A percentile compares a stretch with the other conserved stretches of the same genome.
Conservation (phyloP, 2,888 invertebrate genomes). For the Nebria brevicollis region DNA sequence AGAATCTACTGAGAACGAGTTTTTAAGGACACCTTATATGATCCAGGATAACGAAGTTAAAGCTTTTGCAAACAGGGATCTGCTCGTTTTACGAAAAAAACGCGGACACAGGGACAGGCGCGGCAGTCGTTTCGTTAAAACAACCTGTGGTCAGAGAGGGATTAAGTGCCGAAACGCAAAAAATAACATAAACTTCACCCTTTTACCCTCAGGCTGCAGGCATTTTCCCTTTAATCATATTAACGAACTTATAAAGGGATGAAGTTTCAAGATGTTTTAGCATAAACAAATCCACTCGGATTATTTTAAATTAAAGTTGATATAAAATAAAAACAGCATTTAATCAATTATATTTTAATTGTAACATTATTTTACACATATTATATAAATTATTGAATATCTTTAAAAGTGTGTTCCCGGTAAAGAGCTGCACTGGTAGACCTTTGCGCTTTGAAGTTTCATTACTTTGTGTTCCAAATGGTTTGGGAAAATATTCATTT, state of each 20-base stretch:
- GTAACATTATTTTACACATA: too few species aligned
- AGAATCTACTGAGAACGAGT: conserved; percentile 41
- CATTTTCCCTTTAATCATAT: background rate
- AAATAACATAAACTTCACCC: background rate
- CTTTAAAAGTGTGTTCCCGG: too few species aligned
- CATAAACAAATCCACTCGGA: background rate
- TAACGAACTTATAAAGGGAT: background rate
- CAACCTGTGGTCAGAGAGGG: conserved; percentile 9
- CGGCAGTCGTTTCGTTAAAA: conserved; percentile 6
- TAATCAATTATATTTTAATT: too few species aligned
- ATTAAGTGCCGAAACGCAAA: conserved; percentile 2
- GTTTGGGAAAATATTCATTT: too few species aligned
- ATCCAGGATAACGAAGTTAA: conserved; percentile 46
- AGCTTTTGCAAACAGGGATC: conserved; percentile 33
- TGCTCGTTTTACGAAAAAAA: conserved; percentile 33
- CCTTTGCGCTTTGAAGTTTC: too few species aligned
- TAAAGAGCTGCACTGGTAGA: too few species aligned
- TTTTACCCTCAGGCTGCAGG: background rate
- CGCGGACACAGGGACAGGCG: conserved; percentile 7
- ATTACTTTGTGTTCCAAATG: too few species aligned
- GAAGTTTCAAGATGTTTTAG: background rate
- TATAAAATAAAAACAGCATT: too few species aligned
- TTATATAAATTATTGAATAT: too few species aligned
- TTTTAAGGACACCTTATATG: conserved; percentile 45
- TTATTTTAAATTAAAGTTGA: too few species aligned